Conservation (phyloP, 2,113 vertebrate genomes). For the Dolichotis patagonum region DNA sequence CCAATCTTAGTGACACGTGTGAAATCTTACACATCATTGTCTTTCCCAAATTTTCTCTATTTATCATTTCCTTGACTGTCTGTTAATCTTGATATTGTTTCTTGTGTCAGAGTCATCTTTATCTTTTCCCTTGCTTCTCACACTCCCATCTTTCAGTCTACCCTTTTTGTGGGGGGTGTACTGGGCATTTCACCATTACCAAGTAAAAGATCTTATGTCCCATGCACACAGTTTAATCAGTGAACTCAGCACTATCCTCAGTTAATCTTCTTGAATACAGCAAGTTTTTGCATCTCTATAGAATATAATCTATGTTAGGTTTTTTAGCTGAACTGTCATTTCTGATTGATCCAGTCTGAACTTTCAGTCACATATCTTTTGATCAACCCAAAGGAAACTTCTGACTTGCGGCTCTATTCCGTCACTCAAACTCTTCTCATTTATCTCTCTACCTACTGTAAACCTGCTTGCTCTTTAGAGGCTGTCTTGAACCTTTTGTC, state of each 20-base stretch:
- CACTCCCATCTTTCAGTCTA: background rate
- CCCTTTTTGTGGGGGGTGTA: background rate
- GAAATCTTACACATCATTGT: background rate
- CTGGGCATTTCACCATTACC: background rate
- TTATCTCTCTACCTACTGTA: background rate
- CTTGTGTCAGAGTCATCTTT: background rate
- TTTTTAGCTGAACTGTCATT: background rate
- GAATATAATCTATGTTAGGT: background rate
- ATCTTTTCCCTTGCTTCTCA: background rate
- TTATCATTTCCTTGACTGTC: background rate
- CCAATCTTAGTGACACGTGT: background rate
- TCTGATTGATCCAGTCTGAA: background rate
- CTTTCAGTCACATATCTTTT: background rate
- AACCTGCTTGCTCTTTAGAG: background rate
- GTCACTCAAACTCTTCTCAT: background rate
- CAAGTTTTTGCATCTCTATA: background rate
- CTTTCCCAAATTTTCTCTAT: background rate
- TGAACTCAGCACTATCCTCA: rapidly evolving
- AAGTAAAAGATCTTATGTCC: background rate
- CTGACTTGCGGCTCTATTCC: background rate
- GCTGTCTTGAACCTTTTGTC: background rate
- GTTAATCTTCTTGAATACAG: background rate
- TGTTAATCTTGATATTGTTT: background rate
- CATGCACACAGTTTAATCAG: background rate
- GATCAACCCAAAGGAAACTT: background rate